Evolutionary conservation across 2,888 invertebrate species (phyloP).

Genomic region (Chrysina gloriosa): DNA sequence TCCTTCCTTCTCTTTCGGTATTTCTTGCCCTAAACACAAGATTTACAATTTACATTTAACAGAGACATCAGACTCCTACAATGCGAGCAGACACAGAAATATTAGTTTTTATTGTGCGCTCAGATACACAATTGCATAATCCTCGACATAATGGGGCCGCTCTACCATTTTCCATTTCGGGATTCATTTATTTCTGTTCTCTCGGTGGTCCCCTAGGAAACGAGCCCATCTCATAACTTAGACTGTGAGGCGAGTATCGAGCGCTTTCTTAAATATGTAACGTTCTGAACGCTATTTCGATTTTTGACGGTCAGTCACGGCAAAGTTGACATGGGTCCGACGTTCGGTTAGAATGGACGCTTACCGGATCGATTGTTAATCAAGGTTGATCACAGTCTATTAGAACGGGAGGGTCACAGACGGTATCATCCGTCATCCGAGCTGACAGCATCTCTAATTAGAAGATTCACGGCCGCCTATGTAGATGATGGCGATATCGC

Average conservation of each 20-base stretch:
- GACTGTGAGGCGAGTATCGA: conserved; percentile 51
- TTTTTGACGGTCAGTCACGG: conserved; percentile 61
- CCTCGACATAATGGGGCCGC: conserved; percentile 60
- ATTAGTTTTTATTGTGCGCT: conserved; percentile 62
- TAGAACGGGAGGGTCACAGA: conserved; percentile 50
- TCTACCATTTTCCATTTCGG: conserved; percentile 62
- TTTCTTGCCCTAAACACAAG: conserved; percentile 38
- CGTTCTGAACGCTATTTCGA: conserved; percentile 52
- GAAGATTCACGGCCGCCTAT: conserved; percentile 56
- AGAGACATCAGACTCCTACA: conserved; percentile 62
- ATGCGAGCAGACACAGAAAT: conserved; percentile 60
- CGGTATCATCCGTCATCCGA: conserved; percentile 61
- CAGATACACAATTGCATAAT: conserved; percentile 64
- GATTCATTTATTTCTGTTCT: conserved; percentile 62
- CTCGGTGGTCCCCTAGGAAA: conserved; percentile 53
- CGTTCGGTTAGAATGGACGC: conserved; percentile 57
- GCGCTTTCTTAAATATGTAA: conserved; percentile 5
- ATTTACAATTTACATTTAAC: conserved; percentile 50
- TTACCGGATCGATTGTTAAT: conserved; percentile 50
- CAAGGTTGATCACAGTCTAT: conserved; percentile 53
- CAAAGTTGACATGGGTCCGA: conserved; percentile 65
- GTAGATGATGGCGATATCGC: conserved; percentile 41
- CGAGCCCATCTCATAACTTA: conserved; percentile 46
- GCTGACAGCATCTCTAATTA: conserved; percentile 64
- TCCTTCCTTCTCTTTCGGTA: background rate